Conservation (phyloP, 2,888 invertebrate genomes). For the Sympetrum striolatum region DNA sequence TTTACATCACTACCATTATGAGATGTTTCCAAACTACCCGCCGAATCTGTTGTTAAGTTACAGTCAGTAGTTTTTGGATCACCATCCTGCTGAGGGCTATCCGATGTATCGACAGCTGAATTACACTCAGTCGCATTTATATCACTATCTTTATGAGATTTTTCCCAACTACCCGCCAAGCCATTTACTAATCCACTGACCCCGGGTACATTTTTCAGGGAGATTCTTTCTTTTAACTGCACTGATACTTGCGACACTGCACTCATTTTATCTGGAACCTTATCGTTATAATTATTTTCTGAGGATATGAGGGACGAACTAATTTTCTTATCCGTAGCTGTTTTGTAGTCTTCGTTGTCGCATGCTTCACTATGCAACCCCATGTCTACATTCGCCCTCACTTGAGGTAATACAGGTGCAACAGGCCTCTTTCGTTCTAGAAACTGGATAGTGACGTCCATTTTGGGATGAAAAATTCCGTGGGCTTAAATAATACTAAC, state of each 20-base stretch:
- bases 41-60: constrained; percentile 45
- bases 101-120: constrained; percentile 26
- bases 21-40: constrained; percentile 44
- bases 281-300: constrained; percentile 28
- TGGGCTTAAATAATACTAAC: neutral
- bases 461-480: constrained; percentile 12
- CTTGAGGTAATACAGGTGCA: constrained; percentile 48
- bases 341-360: constrained; percentile 46
- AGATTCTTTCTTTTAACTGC: constrained; percentile 48
- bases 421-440: constrained; percentile 48
- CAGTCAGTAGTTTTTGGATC: constrained; percentile 7
- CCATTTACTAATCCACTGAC: constrained; percentile 50
- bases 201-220: constrained; percentile 48
- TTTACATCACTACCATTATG: constrained; percentile 45
- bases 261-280: constrained; percentile 35
- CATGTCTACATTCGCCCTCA: constrained; percentile 44
- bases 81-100: constrained; percentile 7
- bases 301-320: constrained; percentile 23
- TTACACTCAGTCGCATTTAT: constrained; percentile 45
- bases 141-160: constrained; percentile 45
- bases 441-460: constrained; percentile 48
- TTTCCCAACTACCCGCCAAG: constrained; percentile 45
- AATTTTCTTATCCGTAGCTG: constrained; percentile 46
- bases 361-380: constrained; percentile 21
- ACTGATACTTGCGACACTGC: constrained; percentile 45